phyloP scores from a whole-genome alignment of 2,797 vertebrate species.

The Mastacembelus armatus region DNA sequence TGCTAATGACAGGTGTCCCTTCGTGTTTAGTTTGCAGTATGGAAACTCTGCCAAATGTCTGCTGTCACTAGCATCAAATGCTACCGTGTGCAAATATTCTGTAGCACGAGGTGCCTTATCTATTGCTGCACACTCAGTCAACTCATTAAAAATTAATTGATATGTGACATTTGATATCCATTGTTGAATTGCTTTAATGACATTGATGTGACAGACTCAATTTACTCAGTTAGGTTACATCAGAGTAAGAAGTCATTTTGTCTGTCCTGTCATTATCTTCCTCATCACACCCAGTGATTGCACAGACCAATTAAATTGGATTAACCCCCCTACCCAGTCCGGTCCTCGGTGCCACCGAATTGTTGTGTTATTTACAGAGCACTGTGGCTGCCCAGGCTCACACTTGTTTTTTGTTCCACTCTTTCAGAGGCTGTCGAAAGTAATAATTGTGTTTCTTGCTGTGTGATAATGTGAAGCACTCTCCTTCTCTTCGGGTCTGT shows the following conservation, averaged over 20 bases:
- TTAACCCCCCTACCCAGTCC: conserved; percentile 65
- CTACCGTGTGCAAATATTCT: conserved; percentile 36
- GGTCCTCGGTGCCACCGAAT: conserved; percentile 54
- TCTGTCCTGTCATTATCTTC: conserved; percentile 70
- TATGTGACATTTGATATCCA: conserved; percentile 71
- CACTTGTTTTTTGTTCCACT: conserved; percentile 55
- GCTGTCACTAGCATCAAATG: conserved; percentile 21
- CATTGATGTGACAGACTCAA: conserved; percentile 75
- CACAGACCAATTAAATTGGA: conserved; percentile 74
- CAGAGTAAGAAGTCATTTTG: conserved; percentile 64
- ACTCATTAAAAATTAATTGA: conserved; percentile 74
- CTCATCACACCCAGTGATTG: conserved; percentile 69
- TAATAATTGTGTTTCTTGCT: conserved; percentile 76
- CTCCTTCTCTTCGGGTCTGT: conserved; percentile 67
- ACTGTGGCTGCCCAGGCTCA: conserved; percentile 46
- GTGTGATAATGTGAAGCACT: conserved; percentile 68
- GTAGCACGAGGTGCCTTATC: conserved; percentile 41
- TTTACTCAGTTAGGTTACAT: conserved; percentile 68
- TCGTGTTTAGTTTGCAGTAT: conserved; percentile 53
- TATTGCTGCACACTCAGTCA: conserved; percentile 33
- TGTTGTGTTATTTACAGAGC: conserved; percentile 71
- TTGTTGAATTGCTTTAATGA: conserved; percentile 67
- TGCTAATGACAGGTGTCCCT: conserved; percentile 73
- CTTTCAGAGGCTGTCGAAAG: conserved; percentile 63
- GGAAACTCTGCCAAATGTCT: conserved; percentile 53